These are phyloP conservation scores for Iguana delicatissima DNA, from an alignment of 2,797 vertebrate species.

Conservation along the genomic window DNA sequence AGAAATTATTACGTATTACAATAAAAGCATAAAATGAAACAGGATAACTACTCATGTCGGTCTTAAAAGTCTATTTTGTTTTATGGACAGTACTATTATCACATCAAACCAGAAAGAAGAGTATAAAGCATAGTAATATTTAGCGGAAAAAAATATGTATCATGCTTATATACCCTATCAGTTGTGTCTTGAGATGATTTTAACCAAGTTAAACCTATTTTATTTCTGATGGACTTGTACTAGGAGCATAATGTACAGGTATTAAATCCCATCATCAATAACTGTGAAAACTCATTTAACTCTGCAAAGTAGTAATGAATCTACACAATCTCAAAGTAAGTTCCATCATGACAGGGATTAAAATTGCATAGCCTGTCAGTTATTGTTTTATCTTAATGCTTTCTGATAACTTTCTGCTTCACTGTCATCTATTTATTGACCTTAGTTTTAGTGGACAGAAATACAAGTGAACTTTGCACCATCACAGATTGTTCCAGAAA, in stretches of 20 bases:
- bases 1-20: background rate
- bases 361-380: background rate
- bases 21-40: background rate
- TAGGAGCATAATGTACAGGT: background rate
- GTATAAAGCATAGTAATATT: background rate
- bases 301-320: background rate
- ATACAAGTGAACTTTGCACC: background rate
- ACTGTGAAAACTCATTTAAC: background rate
- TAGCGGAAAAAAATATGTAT: no score
- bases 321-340: background rate
- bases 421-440: background rate
- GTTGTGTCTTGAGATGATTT: background rate
- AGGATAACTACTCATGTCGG: background rate
- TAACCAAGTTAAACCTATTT: background rate
- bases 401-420: background rate
- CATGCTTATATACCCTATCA: background rate
- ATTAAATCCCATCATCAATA: background rate
- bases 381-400: background rate
- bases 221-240: background rate
- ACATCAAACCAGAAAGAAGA: background rate
- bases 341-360: background rate
- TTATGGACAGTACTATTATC: conserved; percentile 3
- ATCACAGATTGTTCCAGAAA: background rate
- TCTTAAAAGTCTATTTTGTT: background rate
- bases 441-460: background rate